phyloP scores from a whole-genome alignment of 2,888 invertebrate genomes.

The Macrophya annulata region DNA sequence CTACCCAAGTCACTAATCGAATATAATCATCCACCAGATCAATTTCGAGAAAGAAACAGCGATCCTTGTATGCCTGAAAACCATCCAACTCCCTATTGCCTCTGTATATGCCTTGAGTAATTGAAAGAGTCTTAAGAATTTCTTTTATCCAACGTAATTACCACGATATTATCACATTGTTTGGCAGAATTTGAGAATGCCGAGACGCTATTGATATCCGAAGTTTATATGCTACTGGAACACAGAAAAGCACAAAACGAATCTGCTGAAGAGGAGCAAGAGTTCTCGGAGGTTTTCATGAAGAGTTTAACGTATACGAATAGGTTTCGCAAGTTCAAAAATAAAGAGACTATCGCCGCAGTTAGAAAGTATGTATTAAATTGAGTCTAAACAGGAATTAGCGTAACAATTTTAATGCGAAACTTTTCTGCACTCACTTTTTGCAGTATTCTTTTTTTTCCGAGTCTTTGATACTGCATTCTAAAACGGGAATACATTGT shows the following conservation, averaged over 20 bases:
- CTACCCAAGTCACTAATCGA: slow-evolving; percentile 6
- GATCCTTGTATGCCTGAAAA: neutral
- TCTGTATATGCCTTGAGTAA: neutral
- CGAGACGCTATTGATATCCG: slow-evolving; percentile 97
- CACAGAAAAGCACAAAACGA: slow-evolving; percentile 99
- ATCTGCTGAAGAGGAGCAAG: slow-evolving; percentile 98
- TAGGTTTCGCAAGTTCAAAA: slow-evolving; percentile 98
- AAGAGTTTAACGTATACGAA: slow-evolving; percentile 98
- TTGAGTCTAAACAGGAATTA: too few species aligned
- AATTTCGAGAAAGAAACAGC: neutral
- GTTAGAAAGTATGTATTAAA: slow-evolving; percentile 90
- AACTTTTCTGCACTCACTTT: neutral
- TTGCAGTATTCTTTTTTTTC: slow-evolving; percentile 14
- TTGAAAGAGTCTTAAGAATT: neutral
- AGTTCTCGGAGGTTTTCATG: slow-evolving; percentile 98
- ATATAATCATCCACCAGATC: neutral
- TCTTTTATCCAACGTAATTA: slow-evolving; percentile 20
- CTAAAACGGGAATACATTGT: neutral
- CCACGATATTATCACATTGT: slow-evolving; percentile 45
- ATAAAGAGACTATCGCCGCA: slow-evolving; percentile 98
- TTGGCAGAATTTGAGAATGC: slow-evolving; percentile 97
- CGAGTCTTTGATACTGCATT: slow-evolving; percentile 6
- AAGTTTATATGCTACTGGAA: slow-evolving; percentile 97
- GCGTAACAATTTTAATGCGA: neutral
- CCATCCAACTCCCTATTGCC: neutral